Percentiles rank a stretch among this genome's conserved stretches.
Conservation (phyloP, 2,113 vertebrate genomes). For the Anolis carolinensis region DNA sequence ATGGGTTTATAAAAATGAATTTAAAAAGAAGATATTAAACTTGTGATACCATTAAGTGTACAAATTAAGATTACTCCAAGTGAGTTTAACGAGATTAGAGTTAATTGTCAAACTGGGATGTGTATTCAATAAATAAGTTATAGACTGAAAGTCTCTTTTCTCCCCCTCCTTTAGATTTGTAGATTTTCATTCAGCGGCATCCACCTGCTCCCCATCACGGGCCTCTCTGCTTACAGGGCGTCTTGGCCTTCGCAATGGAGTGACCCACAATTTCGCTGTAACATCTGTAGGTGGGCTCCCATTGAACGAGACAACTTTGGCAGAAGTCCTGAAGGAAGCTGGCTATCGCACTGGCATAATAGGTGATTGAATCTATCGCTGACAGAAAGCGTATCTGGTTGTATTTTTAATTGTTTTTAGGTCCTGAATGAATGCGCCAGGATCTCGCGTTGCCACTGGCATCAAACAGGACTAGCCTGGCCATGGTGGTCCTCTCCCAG, state of each 20-base stretch:
- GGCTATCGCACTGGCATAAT: constrained; percentile 91
- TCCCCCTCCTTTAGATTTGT: constrained; percentile 76
- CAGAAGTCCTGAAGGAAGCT: constrained; percentile 80
- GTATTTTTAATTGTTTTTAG: too few relatives aligned
- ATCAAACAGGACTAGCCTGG: too few relatives aligned
- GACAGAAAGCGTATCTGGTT: fast-evolving
- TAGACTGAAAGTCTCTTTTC: too few relatives aligned
- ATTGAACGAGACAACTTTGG: constrained; percentile 89
- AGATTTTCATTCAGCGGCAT: constrained; percentile 93
- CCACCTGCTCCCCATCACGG: constrained; percentile 93
- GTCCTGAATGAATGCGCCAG: too few relatives aligned
- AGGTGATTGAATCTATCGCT: constrained; percentile 63
- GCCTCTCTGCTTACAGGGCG: constrained; percentile 92
- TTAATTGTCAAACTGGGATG: background rate
- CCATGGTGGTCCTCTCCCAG: too few relatives aligned
- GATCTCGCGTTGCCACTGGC: too few relatives aligned
- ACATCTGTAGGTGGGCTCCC: constrained; percentile 87
- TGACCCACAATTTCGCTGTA: constrained; percentile 91
- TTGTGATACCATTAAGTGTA: background rate
- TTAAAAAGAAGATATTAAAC: background rate
- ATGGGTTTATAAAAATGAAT: background rate
- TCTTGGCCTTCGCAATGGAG: constrained; percentile 88
- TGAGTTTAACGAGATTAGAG: background rate
- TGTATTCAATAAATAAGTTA: too few relatives aligned
- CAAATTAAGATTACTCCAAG: background rate